Evolutionary conservation across 2,888 invertebrate species (phyloP).

Genomic region (Ptychoptera contaminata): DNA sequence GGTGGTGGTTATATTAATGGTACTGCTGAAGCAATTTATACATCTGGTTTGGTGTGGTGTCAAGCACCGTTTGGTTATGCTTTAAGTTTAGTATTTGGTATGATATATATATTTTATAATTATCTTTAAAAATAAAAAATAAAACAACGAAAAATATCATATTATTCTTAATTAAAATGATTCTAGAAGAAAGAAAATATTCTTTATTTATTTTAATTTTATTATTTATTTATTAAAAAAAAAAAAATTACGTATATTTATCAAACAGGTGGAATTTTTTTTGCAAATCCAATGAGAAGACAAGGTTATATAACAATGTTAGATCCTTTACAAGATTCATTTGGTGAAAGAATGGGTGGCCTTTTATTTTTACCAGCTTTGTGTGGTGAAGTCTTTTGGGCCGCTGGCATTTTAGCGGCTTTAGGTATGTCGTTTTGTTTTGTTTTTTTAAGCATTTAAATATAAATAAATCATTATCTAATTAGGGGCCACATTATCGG

Average conservation of each 20-base stretch:
- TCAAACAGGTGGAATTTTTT: constrained; percentile 77
- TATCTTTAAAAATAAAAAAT: no score
- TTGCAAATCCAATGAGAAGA: constrained; percentile 94
- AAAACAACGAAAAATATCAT: no score
- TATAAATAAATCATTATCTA: not conserved
- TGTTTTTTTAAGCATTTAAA: constrained; percentile 1
- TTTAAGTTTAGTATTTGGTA: constrained; percentile 84
- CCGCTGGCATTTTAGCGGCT: constrained; percentile 92
- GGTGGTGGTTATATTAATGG: constrained; percentile 99
- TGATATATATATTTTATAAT: constrained; percentile 23
- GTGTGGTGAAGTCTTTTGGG: constrained; percentile 98
- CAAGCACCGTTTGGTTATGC: constrained; percentile 99
- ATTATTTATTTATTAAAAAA: not conserved
- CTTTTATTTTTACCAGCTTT: constrained; percentile 90
- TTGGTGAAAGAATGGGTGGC: constrained; percentile 96
- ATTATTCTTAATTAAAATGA: no score
- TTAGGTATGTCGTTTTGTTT: constrained; percentile 42
- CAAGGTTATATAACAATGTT: constrained; percentile 98
- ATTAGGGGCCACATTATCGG: constrained; percentile 86
- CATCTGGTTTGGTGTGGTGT: constrained; percentile 87
- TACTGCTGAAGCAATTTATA: constrained; percentile 93
- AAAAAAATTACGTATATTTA: not conserved
- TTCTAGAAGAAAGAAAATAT: not conserved
- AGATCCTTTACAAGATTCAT: constrained; percentile 92
- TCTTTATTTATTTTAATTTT: no score